Evolutionary conservation across 2,797 vertebrate species (phyloP).

Genomic region (Hybognathus amarus): DNA sequence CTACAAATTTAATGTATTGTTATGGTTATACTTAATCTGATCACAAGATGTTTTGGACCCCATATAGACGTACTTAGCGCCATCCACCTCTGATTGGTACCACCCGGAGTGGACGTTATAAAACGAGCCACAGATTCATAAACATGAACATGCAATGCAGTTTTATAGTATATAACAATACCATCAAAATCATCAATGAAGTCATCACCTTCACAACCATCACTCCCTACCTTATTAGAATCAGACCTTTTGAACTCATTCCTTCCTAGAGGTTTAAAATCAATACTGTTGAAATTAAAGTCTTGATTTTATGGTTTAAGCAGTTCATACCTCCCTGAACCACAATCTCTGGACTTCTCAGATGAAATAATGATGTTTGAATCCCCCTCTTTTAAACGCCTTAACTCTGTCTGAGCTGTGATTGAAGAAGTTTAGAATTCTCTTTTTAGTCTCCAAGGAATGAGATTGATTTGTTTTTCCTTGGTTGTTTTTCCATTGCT

Average conservation of each 20-base stretch:
- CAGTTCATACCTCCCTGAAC: constrained; percentile 30
- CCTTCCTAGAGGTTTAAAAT: constrained; percentile 41
- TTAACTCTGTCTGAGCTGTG: constrained; percentile 38
- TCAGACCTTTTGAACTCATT: constrained; percentile 23
- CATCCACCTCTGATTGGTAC: background rate
- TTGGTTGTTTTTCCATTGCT: constrained; percentile 46
- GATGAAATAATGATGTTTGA: constrained; percentile 48
- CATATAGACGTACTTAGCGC: background rate
- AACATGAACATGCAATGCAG: background rate
- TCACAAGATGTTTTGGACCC: background rate
- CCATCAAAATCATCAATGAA: background rate
- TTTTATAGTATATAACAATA: background rate
- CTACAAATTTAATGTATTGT: background rate
- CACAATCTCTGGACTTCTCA: constrained; percentile 32
- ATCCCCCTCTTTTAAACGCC: constrained; percentile 34
- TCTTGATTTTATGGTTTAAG: constrained; percentile 45
- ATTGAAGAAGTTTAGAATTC: constrained; percentile 52
- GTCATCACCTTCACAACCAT: constrained; percentile 8
- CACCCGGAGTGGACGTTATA: background rate
- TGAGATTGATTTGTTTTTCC: constrained; percentile 51
- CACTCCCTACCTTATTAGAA: constrained; percentile 24
- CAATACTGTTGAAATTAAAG: constrained; percentile 46
- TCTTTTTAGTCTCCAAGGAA: constrained; percentile 32
- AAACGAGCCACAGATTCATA: background rate
- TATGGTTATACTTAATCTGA: background rate